Base-by-base conservation (phyloP, 2,797 vertebrate genomes). In the Phrynocephalus forsythii region DNA sequence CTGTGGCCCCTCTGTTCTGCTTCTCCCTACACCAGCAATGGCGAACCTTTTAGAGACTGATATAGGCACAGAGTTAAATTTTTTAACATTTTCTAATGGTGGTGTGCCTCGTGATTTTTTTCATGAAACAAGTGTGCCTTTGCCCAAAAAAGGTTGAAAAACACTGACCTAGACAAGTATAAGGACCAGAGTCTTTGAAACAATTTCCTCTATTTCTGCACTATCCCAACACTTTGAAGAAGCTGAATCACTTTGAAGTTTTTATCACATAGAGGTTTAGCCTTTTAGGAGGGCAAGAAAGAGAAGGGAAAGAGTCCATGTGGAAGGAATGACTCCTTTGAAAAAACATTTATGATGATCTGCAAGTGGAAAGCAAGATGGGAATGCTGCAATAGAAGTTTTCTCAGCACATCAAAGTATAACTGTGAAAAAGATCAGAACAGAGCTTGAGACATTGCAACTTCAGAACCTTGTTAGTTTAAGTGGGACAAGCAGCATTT, bases 221-320 rank as follows among this genome's bases (percentile, higher is more conserved):
- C 15, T 63, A 68, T 68, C 82, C 83, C 89, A 89, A 89, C 77
- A 69, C 44, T 91, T 78, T 89, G 88, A 69, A 79, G 84, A 72
- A 48, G 0, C 0, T 56, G 24, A 80, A 84, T 82, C 86, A 28
- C 0, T 56, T 75, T n/a, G 76, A 84, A 85, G 38, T 20, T 83
- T 87, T 72, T 88, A 80, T n/a, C 69, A 84, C 79, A 33, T 86
- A 87, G 89, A 63, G 6, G 20, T 60, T 15, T 48, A 68, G 82
- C 83, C 33, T 77, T 86, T 86, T 30, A 88, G 85, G 44, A 30
- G 66, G 75, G 0, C 9, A 22, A n/a, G 44, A 56, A 56, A 56
- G 52, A 84, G 33, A 30, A 52, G 16, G 63, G 48, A 78, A n/a
- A 67, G 68, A 44, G n/a, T 16, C 15, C 20, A 6, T 20, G 9